Percentiles rank a stretch among this genome's conserved stretches.
Conservation (phyloP, 35 echinoderm and acorn worm species). For the Stichopus chloronotus region DNA sequence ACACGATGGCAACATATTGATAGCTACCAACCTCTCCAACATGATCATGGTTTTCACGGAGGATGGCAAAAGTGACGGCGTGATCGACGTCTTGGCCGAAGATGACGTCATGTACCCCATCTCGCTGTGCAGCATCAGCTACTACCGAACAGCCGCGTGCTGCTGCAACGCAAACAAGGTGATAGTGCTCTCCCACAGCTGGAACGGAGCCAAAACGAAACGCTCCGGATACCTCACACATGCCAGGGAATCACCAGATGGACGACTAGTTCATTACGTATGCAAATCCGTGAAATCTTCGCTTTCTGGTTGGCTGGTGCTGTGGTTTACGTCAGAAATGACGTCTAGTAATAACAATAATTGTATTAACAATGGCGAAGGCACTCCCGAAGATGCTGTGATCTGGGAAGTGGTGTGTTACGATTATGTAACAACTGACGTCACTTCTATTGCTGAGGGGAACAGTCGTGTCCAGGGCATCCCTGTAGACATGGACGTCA, state of each 20-base stretch:
- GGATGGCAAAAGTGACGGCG: not conserved
- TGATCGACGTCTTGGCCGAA: slow-evolving; percentile 10
- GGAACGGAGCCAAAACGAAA: slow-evolving; percentile 47
- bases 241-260: not conserved
- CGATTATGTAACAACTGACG: slow-evolving; percentile 16
- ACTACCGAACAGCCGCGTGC: slow-evolving; percentile 43
- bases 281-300: slow-evolving; percentile 56
- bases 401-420: slow-evolving; percentile 44
- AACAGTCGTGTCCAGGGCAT: not conserved
- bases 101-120: slow-evolving; percentile 55
- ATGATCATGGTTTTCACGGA: slow-evolving; percentile 42
- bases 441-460: slow-evolving; percentile 21
- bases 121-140: slow-evolving; percentile 51
- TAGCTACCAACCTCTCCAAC: slow-evolving; percentile 39
- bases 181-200: slow-evolving; percentile 42
- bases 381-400: not conserved
- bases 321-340: slow-evolving; percentile 47
- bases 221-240: not conserved
- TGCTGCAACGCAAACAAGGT: slow-evolving; percentile 20
- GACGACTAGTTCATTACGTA: not conserved
- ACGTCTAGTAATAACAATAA: not conserved
- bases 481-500: slow-evolving; percentile 37
- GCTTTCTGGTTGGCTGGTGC: slow-evolving; percentile 42
- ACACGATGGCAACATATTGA: slow-evolving; percentile 44
- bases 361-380: not conserved